Evolutionary conservation across 1,140 invertebrate genomes (phyloP).

Genomic region (Ips nitidus): DNA sequence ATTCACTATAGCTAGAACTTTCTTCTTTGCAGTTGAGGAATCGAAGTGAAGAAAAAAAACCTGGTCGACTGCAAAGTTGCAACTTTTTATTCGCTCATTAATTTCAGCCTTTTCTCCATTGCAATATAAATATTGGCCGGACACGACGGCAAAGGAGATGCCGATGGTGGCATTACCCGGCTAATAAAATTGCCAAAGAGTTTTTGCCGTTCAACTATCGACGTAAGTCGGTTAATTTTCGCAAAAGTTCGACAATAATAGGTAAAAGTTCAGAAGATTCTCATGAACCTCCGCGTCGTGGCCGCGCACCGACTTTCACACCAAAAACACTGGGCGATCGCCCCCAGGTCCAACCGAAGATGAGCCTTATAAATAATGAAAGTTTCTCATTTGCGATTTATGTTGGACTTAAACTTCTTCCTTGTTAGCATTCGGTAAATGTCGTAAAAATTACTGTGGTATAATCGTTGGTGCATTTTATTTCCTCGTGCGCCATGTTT

Average conservation of each 20-base stretch:
- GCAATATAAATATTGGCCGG: slow-evolving; percentile 26
- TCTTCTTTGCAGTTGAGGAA: slow-evolving; percentile 23
- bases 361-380: slow-evolving; percentile 32
- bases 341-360: slow-evolving; percentile 16
- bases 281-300: slow-evolving; percentile 26
- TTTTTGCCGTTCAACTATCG: too few relatives aligned
- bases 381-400: slow-evolving; percentile 29
- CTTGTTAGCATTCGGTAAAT: slow-evolving; percentile 18
- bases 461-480: too few relatives aligned
- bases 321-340: slow-evolving; percentile 33
- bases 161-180: slow-evolving; percentile 2
- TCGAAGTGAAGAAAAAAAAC: slow-evolving; percentile 4
- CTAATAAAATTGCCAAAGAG: too few relatives aligned
- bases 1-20: slow-evolving; percentile 23
- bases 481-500: too few relatives aligned
- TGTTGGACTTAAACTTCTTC: slow-evolving; percentile 22
- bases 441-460: slow-evolving; percentile 5
- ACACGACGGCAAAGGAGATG: slow-evolving; percentile 19
- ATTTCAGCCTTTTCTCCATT: slow-evolving; percentile 29
- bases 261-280: slow-evolving; percentile 33
- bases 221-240: slow-evolving; percentile 26
- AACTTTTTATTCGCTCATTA: slow-evolving; percentile 33
- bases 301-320: slow-evolving; percentile 25
- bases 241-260: slow-evolving; percentile 20
- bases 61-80: slow-evolving; percentile 29